Evolutionary conservation across 2,797 vertebrate genomes (phyloP).

Genomic region (Spondyliosoma cantharus): DNA sequence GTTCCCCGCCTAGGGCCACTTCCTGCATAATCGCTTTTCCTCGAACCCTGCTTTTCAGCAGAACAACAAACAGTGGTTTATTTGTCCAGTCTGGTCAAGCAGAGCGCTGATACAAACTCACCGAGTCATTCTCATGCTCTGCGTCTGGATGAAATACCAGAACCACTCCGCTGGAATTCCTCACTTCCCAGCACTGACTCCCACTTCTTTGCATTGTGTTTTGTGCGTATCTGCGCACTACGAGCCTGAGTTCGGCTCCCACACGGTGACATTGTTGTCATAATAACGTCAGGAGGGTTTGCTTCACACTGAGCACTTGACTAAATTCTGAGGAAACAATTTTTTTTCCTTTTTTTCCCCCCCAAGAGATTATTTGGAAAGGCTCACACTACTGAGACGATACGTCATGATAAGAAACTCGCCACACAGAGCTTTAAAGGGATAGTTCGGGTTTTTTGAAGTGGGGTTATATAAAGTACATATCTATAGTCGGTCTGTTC

Average conservation of each 20-base stretch:
- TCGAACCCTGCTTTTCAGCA: constrained; percentile 54
- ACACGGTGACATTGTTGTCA: constrained; percentile 56
- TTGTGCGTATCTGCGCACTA: constrained; percentile 19
- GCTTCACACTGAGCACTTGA: constrained; percentile 18
- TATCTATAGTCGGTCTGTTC: too few species aligned
- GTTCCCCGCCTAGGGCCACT: constrained; percentile 55
- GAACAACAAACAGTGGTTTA: constrained; percentile 74
- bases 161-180: constrained; percentile 76
- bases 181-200: constrained; percentile 69
- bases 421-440: background rate
- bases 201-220: constrained; percentile 75
- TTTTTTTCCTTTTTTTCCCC: background rate
- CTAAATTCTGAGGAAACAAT: background rate
- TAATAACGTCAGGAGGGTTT: constrained; percentile 15
- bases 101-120: constrained; percentile 61
- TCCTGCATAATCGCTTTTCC: constrained; percentile 60
- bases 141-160: constrained; percentile 69
- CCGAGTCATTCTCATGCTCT: constrained; percentile 68
- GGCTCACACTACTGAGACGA: too few species aligned
- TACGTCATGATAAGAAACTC: background rate
- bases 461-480: too few species aligned
- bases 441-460: too few species aligned
- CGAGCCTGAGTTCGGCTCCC: constrained; percentile 61
- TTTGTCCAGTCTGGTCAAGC: constrained; percentile 72
- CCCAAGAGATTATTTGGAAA: too few species aligned